phyloP scores from a whole-genome alignment of 1,140 invertebrate species.

The Heliconius himera region DNA sequence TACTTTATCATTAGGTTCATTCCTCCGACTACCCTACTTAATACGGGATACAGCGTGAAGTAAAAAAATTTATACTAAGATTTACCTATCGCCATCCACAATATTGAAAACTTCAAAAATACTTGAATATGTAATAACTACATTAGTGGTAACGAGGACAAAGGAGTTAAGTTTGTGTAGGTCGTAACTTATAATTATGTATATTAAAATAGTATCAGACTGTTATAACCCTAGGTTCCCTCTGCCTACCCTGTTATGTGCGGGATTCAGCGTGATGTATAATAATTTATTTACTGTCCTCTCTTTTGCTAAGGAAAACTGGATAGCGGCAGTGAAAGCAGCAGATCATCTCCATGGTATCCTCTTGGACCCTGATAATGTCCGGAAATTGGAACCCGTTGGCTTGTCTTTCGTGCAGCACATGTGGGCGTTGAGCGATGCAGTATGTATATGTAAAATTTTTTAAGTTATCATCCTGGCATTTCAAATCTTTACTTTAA shows the following conservation, averaged over 20 bases:
- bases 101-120: too few relatives aligned
- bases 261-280: too few relatives aligned
- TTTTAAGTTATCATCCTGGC: not conserved
- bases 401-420: slow-evolving; percentile 67
- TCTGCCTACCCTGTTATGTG: too few relatives aligned
- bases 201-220: too few relatives aligned
- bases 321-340: slow-evolving; percentile 74
- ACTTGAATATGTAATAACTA: too few relatives aligned
- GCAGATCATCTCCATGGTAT: slow-evolving; percentile 70
- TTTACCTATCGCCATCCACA: too few relatives aligned
- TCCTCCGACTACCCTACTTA: too few relatives aligned
- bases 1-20: too few relatives aligned
- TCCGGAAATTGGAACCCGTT: slow-evolving; percentile 61
- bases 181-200: too few relatives aligned
- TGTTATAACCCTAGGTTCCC: too few relatives aligned
- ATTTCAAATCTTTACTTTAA: too few relatives aligned
- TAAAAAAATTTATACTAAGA: not conserved
- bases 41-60: too few relatives aligned
- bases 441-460: slow-evolving; percentile 42
- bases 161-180: not conserved
- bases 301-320: slow-evolving; percentile 65
- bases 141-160: not conserved
- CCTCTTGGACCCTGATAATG: slow-evolving; percentile 59
- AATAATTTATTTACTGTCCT: not conserved
- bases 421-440: slow-evolving; percentile 74